A percentile compares a stretch with the other conserved stretches of the same genome.
Conservation (phyloP, 2,888 invertebrate species). For the Diaprepes abbreviatus region DNA sequence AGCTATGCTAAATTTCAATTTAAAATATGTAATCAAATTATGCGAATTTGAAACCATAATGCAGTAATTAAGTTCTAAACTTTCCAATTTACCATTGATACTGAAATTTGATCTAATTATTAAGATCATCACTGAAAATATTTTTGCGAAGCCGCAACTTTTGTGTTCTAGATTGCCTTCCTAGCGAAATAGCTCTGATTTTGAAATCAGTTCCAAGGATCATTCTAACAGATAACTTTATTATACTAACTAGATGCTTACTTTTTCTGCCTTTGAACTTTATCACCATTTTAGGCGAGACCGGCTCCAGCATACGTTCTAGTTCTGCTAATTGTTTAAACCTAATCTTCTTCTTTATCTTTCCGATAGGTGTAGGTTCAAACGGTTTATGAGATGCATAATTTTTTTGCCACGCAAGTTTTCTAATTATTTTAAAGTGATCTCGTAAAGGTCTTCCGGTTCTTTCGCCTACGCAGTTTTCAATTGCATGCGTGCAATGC, state of each 20-base stretch:
- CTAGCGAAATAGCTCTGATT: too few relatives aligned
- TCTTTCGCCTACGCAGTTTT: conserved; percentile 64
- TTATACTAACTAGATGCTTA: not conserved
- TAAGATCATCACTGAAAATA: too few relatives aligned
- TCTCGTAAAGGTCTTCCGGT: conserved; percentile 65
- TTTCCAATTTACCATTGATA: too few relatives aligned
- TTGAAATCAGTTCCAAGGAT: too few relatives aligned
- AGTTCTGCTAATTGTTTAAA: conserved; percentile 38
- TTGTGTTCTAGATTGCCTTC: too few relatives aligned
- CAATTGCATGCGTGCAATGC: conserved; percentile 65
- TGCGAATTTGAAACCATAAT: too few relatives aligned
- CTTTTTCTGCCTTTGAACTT: conserved; percentile 13
- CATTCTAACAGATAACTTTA: too few relatives aligned
- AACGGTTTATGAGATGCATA: conserved; percentile 59
- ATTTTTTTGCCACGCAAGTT: conserved; percentile 63
- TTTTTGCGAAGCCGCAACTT: too few relatives aligned
- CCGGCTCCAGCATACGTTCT: conserved; percentile 35
- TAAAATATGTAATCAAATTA: too few relatives aligned
- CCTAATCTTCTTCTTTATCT: conserved; percentile 54
- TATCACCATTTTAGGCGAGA: conserved; percentile 24
- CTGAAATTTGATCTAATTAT: too few relatives aligned
- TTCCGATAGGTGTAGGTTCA: conserved; percentile 55
- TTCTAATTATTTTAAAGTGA: conserved; percentile 65
- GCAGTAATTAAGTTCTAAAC: too few relatives aligned
- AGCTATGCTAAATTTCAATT: too few relatives aligned